Conservation (phyloP, 2,113 vertebrate species). For the Delphinapterus leucas region DNA sequence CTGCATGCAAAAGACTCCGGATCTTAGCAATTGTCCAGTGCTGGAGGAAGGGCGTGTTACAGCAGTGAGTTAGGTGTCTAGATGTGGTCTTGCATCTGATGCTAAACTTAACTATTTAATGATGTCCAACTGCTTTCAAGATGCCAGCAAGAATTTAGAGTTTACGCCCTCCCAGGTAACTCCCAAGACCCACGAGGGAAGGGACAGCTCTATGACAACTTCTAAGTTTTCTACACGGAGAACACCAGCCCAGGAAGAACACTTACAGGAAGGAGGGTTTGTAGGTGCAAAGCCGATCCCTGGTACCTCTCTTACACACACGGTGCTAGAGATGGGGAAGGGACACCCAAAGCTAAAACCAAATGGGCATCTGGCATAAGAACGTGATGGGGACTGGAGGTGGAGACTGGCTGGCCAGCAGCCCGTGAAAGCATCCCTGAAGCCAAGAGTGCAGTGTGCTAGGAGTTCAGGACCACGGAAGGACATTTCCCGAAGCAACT, state of each 20-base stretch:
- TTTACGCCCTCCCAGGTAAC: neutral
- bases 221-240: neutral
- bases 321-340: neutral
- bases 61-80: neutral
- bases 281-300: neutral
- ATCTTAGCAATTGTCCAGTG: neutral
- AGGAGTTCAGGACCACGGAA: neutral
- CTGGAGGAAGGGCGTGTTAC: neutral
- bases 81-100: neutral
- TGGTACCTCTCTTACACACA: neutral
- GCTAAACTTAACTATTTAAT: neutral
- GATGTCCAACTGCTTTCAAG: neutral
- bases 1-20: neutral
- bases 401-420: neutral
- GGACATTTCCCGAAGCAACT: neutral
- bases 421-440: neutral
- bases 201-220: neutral
- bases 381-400: neutral
- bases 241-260: neutral
- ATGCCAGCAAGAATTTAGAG: neutral
- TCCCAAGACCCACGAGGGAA: neutral
- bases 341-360: neutral
- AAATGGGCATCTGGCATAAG: neutral
- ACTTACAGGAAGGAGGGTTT: neutral
- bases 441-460: neutral